These are phyloP conservation scores for Spea hammondii DNA, from an alignment of 2,797 vertebrate species.

Conservation along the genomic window DNA sequence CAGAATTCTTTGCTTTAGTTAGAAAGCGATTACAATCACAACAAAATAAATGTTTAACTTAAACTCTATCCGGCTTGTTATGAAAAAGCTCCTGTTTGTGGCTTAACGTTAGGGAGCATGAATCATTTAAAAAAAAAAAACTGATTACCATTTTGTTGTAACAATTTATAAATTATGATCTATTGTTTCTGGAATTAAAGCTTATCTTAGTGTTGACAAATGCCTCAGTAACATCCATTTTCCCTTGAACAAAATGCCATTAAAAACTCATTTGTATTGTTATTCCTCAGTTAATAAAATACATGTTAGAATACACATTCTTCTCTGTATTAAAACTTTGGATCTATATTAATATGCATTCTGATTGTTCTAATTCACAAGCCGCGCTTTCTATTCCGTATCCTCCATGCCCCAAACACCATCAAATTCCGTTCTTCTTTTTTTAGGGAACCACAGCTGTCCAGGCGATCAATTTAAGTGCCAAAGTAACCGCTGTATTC, in stretches of 20 bases:
- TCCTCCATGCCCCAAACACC: slow-evolving; percentile 1
- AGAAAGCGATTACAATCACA: not conserved
- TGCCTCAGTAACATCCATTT: slow-evolving; percentile 43
- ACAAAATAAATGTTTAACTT: slow-evolving; percentile 19
- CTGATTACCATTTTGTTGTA: slow-evolving; percentile 46
- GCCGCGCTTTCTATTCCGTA: not conserved
- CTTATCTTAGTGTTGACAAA: slow-evolving; percentile 48
- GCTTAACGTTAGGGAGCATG: slow-evolving; percentile 21
- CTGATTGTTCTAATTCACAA: slow-evolving; percentile 29
- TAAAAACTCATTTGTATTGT: slow-evolving; percentile 51
- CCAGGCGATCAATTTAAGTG: slow-evolving; percentile 92
- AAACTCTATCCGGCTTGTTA: slow-evolving; percentile 1
- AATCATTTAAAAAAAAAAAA: slow-evolving; percentile 30
- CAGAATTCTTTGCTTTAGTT: not conserved
- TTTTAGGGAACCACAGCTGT: slow-evolving; percentile 84
- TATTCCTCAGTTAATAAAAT: slow-evolving; percentile 50
- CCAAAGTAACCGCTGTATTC: slow-evolving; percentile 91
- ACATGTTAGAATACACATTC: slow-evolving; percentile 35
- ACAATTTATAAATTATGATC: slow-evolving; percentile 51
- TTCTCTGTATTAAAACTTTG: slow-evolving; percentile 9
- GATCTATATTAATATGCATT: slow-evolving; percentile 33
- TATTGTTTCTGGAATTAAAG: slow-evolving; percentile 50
- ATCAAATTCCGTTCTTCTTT: slow-evolving; percentile 22
- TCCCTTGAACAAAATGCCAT: slow-evolving; percentile 48
- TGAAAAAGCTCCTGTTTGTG: slow-evolving; percentile 10